Conservation (phyloP, 2,888 invertebrate genomes). For the Aphelenchoides bicaudatus region DNA sequence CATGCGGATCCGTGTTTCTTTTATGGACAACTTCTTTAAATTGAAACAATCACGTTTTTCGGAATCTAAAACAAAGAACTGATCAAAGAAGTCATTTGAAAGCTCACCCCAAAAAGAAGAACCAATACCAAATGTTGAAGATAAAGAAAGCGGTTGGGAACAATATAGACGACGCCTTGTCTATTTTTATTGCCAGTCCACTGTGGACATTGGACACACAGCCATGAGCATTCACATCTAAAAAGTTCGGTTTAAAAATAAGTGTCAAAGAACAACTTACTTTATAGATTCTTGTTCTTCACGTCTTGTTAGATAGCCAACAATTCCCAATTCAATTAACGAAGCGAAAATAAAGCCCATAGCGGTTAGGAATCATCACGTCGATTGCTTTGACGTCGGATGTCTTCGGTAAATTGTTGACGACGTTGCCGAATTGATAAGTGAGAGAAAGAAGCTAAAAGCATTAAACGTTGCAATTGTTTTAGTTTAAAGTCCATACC, state of each 20-base stretch:
- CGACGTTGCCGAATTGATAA: conserved; percentile 59
- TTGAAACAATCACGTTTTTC: too few relatives aligned
- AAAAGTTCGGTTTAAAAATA: conserved; percentile 23
- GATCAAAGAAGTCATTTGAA: too few relatives aligned
- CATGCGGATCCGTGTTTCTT: too few relatives aligned
- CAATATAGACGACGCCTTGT: conserved; percentile 52
- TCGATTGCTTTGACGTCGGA: conserved; percentile 50
- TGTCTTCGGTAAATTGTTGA: conserved; percentile 59
- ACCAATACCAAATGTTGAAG: conserved; percentile 61
- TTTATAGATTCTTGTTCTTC: conserved; percentile 39
- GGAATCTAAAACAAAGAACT: too few relatives aligned
- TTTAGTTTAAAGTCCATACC: conserved; percentile 45
- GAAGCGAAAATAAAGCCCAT: conserved; percentile 61
- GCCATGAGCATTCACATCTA: conserved; percentile 56
- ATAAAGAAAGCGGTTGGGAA: conserved; percentile 54
- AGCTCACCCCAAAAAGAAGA: conserved; percentile 57
- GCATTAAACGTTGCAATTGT: neutral
- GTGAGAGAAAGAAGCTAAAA: conserved; percentile 21
- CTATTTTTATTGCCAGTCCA: conserved; percentile 59
- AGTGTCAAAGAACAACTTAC: conserved; percentile 28
- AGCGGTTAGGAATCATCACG: conserved; percentile 58
- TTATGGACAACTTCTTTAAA: too few relatives aligned
- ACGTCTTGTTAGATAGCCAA: conserved; percentile 52
- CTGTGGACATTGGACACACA: conserved; percentile 55
- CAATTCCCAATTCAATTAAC: conserved; percentile 57